Conservation (phyloP, 2,888 invertebrate species). For the Dolichopus griseipennis region DNA sequence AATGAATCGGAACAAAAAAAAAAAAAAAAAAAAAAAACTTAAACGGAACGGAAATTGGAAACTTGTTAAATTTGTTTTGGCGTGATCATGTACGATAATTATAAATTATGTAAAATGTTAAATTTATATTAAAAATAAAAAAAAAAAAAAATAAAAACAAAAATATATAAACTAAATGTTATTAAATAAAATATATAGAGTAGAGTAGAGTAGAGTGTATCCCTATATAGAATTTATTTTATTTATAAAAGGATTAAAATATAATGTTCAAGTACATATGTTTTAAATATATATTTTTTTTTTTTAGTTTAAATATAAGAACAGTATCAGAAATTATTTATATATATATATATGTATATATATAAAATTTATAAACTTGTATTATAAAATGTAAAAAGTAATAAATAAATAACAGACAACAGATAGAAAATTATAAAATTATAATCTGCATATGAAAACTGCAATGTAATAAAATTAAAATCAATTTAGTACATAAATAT, state of each 20-base stretch:
- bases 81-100: slow-evolving; percentile 3
- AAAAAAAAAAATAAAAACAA: neutral
- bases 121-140: neutral
- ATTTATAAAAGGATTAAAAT: too few relatives aligned
- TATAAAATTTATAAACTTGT: too few relatives aligned
- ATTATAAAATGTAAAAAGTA: too few relatives aligned
- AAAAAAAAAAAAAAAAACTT: neutral
- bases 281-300: neutral
- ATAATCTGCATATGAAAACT: neutral
- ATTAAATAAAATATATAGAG: too few relatives aligned
- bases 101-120: neutral
- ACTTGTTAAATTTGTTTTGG: slow-evolving; percentile 3
- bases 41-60: neutral
- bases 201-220: too few relatives aligned
- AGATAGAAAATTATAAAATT: neutral
- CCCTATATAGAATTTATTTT: too few relatives aligned
- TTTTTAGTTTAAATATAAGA: too few relatives aligned
- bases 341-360: too few relatives aligned
- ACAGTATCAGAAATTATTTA: too few relatives aligned
- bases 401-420: too few relatives aligned
- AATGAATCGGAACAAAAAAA: neutral
- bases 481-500: neutral
- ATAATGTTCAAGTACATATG: neutral
- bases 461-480: neutral
- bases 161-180: neutral